These are phyloP conservation scores for Catostomus latipinnis DNA, from an alignment of 2,797 vertebrate genomes.

Conservation along the genomic window DNA sequence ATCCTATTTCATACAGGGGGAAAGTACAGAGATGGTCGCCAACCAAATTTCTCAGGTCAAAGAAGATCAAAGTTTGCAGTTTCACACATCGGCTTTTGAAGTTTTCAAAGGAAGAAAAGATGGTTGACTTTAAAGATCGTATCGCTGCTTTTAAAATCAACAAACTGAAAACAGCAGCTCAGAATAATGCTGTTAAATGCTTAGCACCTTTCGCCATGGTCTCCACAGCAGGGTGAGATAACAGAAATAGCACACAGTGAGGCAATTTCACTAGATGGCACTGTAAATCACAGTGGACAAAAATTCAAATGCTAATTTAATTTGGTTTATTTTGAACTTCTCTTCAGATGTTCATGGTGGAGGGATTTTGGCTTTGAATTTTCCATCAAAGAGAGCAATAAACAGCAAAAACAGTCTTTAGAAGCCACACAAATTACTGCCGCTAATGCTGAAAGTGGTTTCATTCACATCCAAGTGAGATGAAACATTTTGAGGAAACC, in stretches of 20 bases:
- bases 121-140: slow-evolving; percentile 43
- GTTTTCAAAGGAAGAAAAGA: slow-evolving; percentile 40
- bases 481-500: slow-evolving; percentile 50
- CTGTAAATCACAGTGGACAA: slow-evolving; percentile 49
- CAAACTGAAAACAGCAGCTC: slow-evolving; percentile 37
- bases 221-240: slow-evolving; percentile 27
- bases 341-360: slow-evolving; percentile 51
- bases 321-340: slow-evolving; percentile 57
- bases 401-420: slow-evolving; percentile 45
- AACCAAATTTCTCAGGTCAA: slow-evolving; percentile 46
- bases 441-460: slow-evolving; percentile 50
- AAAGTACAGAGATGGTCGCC: slow-evolving; percentile 43
- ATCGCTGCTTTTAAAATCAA: slow-evolving; percentile 12
- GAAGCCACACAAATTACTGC: slow-evolving; percentile 45
- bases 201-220: not conserved
- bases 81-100: slow-evolving; percentile 47
- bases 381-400: slow-evolving; percentile 60
- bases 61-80: slow-evolving; percentile 48
- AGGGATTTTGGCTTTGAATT: slow-evolving; percentile 47
- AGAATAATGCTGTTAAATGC: slow-evolving; percentile 46
- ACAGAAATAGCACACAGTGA: slow-evolving; percentile 41
- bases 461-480: slow-evolving; percentile 52
- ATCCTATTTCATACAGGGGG: slow-evolving; percentile 37
- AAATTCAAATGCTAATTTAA: slow-evolving; percentile 64
- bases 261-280: slow-evolving; percentile 40